Conservation (phyloP, 2,113 vertebrate genomes). For the Saiga tatarica region DNA sequence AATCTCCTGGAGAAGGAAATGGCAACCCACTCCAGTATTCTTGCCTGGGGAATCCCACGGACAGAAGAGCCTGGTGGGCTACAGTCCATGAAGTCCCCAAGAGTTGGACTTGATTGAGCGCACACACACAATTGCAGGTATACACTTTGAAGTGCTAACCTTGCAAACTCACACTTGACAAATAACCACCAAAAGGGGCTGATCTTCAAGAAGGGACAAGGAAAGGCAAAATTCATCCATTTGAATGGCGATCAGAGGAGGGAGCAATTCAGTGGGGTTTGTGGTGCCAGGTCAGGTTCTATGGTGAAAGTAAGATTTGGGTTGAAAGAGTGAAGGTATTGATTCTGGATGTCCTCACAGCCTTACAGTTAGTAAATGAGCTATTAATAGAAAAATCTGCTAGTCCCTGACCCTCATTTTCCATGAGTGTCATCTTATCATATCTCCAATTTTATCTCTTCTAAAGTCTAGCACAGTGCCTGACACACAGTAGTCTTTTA, state of each 20-base stretch:
- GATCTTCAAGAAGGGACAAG: neutral
- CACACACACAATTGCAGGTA: neutral
- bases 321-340: neutral
- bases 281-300: too few species aligned
- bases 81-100: neutral
- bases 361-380: neutral
- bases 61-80: neutral
- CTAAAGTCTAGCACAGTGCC: neutral
- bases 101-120: neutral
- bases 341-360: neutral
- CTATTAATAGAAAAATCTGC: neutral
- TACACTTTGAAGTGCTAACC: neutral
- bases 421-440: neutral
- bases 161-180: neutral
- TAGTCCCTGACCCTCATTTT: neutral
- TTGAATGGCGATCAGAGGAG: neutral
- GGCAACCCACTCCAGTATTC: neutral
- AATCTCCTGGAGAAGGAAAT: neutral
- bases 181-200: neutral
- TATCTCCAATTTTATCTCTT: neutral
- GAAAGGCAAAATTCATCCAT: accelerated
- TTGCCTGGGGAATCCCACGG: neutral
- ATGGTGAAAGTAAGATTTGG: neutral
- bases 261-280: neutral
- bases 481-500: neutral